These are phyloP conservation scores for Neria commutata DNA, from an alignment of 2,888 invertebrate species.

Conservation along the genomic window DNA sequence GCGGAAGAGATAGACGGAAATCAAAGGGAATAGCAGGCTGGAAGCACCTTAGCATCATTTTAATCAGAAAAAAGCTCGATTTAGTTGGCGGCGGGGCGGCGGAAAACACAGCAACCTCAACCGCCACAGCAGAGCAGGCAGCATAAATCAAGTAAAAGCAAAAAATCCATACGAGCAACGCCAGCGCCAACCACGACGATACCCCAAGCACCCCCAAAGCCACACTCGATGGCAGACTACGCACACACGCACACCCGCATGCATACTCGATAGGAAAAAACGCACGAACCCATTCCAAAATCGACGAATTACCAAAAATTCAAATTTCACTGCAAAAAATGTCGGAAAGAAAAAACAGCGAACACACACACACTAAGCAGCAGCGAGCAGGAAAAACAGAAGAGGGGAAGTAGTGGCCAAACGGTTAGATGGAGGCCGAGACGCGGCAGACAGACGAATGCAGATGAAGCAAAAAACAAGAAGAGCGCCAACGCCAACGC, in stretches of 20 bases:
- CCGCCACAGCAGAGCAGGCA: constrained; percentile 18
- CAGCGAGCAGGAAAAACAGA: background rate
- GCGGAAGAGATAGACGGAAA: no score
- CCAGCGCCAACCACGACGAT: background rate
- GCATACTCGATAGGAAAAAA: no score
- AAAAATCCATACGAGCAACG: background rate
- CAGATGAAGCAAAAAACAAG: background rate
- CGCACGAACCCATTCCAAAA: background rate
- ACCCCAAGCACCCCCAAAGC: background rate
- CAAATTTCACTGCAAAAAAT: background rate
- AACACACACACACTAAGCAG: background rate
- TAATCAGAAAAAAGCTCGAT: no score
- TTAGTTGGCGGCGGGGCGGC: no score
- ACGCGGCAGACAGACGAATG: no score
- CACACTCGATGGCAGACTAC: no score
- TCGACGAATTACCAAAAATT: background rate
- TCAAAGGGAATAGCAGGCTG: no score
- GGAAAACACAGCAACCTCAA: constrained; percentile 32
- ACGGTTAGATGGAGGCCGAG: background rate
- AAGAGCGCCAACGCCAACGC: background rate
- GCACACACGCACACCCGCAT: background rate
- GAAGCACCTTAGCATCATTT: no score
- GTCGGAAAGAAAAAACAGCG: background rate
- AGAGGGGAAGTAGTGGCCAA: background rate
- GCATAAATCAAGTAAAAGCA: constrained; percentile 5